These are phyloP conservation scores for Hippasteria phrygiana DNA, from an alignment of 53 echinoderm and acorn worm genomes.

Conservation along the genomic window DNA sequence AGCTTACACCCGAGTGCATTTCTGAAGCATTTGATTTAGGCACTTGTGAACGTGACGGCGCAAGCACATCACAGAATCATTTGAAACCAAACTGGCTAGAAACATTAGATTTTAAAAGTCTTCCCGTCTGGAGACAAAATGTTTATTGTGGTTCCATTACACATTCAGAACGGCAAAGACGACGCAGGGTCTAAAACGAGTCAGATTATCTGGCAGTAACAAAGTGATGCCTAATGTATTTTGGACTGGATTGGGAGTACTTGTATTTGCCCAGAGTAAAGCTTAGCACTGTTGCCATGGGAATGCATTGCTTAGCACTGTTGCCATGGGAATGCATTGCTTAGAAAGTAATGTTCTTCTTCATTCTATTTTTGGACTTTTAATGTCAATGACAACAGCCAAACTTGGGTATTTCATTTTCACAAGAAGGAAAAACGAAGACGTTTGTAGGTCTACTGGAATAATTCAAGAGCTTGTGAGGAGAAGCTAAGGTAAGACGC, in stretches of 20 bases:
- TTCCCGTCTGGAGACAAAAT: background rate
- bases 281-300: background rate
- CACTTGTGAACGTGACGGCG: background rate
- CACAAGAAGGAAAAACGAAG: no score
- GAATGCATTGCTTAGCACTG: background rate
- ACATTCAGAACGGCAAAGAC: background rate
- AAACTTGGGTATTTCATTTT: no score
- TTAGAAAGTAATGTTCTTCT: background rate
- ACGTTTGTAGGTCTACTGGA: no score
- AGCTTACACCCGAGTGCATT: no score
- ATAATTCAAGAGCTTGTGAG: no score
- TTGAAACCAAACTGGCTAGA: background rate
- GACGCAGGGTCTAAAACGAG: background rate
- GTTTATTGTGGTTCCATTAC: background rate
- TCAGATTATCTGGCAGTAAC: background rate
- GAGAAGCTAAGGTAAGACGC: no score
- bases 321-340: background rate
- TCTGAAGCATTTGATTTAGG: background rate
- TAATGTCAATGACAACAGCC: no score
- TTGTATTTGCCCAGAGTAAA: background rate
- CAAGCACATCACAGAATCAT: background rate
- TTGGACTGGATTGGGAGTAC: background rate
- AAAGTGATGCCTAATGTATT: background rate
- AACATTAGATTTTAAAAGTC: background rate
- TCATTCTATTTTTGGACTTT: no score